Evolutionary conservation across 1,140 invertebrate genomes (phyloP), one percentile per base, ranked within the genome.

Genomic region (Teleopsis dalmanni): DNA sequence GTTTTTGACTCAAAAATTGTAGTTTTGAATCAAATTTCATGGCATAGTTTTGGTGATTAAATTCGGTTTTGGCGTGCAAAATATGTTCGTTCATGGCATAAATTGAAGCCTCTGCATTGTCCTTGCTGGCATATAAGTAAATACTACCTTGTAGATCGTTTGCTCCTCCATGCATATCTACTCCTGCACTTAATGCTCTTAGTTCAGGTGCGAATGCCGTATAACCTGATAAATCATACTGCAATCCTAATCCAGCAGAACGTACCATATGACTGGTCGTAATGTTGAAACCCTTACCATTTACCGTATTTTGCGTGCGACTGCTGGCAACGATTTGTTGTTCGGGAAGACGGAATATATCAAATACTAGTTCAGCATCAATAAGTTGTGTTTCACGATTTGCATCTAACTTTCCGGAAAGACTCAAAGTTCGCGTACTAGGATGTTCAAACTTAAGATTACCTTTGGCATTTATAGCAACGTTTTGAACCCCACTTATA

Each of bases 371-470:
- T 31, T 76, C 74, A 1, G 66, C 66, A 37, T 76, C 73, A 3
- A 75, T 35, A 8, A 72, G 47, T 11, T 66, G 61, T 4, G 62
- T 47, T 13, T 75, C 61, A 1, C 70, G 57, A 27, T 74, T 72
- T 5, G 60, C 65, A 44, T 74, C 71, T 3, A 75, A 25, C 31
- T 65, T 72, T 19, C 76, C 76, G 29, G 69, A 73, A 2, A 82
- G 53, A 10, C 57, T 38, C 33, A 83, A 64, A 23, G 81, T 75
- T 65, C 81, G 71, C 45, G 86, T 71, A 19, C 72, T 75, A 11
- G 84, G 84, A 66, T 83, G 80, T 11, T 75, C 75, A 35, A 86
- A 75, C 58, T 77, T 80, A 0, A 80, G 54, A 48, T 82, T 76
- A 5, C 78, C 78, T 5, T 68, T 72, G 1, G 78, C 50, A 6